Base-by-base conservation (phyloP, 2,888 invertebrate species). In the Calliphora vomitoria region DNA sequence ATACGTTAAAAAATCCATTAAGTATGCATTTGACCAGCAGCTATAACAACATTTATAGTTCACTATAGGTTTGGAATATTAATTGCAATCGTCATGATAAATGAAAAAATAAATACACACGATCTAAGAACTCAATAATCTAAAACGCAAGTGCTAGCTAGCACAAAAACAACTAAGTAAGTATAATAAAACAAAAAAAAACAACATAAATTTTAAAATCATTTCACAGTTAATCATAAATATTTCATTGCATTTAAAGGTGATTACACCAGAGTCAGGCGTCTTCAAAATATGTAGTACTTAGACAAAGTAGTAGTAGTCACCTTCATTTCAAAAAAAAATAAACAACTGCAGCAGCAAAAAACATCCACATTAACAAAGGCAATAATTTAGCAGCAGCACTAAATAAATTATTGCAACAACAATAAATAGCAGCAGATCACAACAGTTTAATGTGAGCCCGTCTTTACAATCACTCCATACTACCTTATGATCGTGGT, bases 251-350 rank as follows among this genome's bases (percentile, higher is more conserved):
- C 83, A 85, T 92, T 92, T 90, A 92, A 91, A 92, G 92, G 90
- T 91, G 89, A 90, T 91, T 88, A 91, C 92, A 91, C 90, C 41
- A 78, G 76, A 92, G 92, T 90, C 92, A 92, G 91, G 47, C 50
- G 75, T 62, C 75, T 76, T 69, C 60, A 25, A 62, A 76, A 66
- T 50, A 50, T 15, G 10, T 35, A 35, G 35, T 35, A 35, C 44
- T 13, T 44, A 44, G 44, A 44, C 44, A 13, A 13, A 44, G 44
- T 44, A 11, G 25, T 25, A n/a, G n/a, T 2, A 25, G 44, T 44
- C 44, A 44, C 44, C 44, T 44, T 44, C 44, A 11, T 44, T 13
- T 38, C 31, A 41, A 82, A 85, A 82, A 82, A n/a, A n/a, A n/a
- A n/a, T n/a, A n/a, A n/a, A n/a, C n/a, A 53, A 78, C 31, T 31